These are phyloP conservation scores for Apostichopus californicus DNA, from an alignment of 35 echinoderm and acorn worm species.

Conservation along the genomic window DNA sequence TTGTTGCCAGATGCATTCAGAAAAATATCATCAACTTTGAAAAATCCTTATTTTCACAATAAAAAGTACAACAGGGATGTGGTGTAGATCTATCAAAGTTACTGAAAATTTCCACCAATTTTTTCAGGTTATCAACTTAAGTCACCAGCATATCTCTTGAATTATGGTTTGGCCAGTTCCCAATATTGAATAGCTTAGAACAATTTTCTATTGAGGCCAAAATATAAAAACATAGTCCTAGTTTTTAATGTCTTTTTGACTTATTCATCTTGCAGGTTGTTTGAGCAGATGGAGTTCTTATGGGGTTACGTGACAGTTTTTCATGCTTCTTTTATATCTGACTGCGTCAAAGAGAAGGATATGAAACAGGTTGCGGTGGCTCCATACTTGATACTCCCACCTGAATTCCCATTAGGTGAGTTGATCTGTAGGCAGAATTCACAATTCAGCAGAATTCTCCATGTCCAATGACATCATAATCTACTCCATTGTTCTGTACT, in stretches of 20 bases:
- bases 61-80: too few relatives aligned
- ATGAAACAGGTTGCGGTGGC: not conserved
- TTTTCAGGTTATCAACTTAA: too few relatives aligned
- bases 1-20: too few relatives aligned
- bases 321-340: slow-evolving; percentile 10
- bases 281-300: slow-evolving; percentile 36
- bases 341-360: slow-evolving; percentile 3
- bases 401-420: slow-evolving; percentile 21
- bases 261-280: slow-evolving; percentile 3
- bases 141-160: too few relatives aligned
- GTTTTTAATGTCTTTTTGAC: not conserved
- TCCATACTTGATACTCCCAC: slow-evolving; percentile 23
- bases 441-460: too few relatives aligned
- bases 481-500: too few relatives aligned
- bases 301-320: slow-evolving; percentile 15
- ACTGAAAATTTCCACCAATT: not conserved
- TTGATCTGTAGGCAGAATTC: not conserved
- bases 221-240: not conserved
- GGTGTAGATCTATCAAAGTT: not conserved
- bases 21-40: too few relatives aligned
- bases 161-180: too few relatives aligned
- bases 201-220: not conserved
- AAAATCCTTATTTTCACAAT: too few relatives aligned
- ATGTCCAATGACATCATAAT: too few relatives aligned
- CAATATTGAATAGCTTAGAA: not conserved